These are phyloP conservation scores for Amazona finschi DNA, from an alignment of 2,797 vertebrate genomes.

Conservation along the genomic window DNA sequence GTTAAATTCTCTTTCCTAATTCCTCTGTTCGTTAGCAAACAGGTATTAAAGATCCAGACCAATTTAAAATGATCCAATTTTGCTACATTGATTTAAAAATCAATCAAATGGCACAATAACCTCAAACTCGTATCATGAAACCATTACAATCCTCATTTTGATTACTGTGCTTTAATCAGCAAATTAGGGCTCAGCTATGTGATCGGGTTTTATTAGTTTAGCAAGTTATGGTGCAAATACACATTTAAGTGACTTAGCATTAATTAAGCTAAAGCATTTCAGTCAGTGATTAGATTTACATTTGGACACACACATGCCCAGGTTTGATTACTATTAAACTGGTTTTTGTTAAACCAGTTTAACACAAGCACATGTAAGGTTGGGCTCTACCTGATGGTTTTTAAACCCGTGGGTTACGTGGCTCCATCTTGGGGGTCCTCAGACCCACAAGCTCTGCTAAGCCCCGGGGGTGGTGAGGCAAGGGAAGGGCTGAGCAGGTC, in stretches of 20 bases:
- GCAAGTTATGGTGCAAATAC: not conserved
- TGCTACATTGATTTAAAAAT: not conserved
- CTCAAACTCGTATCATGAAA: not conserved
- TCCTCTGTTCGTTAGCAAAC: not conserved
- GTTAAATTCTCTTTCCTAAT: not conserved
- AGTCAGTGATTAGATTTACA: not conserved
- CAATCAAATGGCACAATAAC: not conserved
- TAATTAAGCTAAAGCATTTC: not conserved
- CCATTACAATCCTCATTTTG: not conserved
- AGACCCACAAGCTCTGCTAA: not conserved
- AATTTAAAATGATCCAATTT: not conserved
- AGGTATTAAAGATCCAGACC: not conserved
- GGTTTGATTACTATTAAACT: not conserved
- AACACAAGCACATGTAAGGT: not conserved
- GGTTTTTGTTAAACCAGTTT: not conserved
- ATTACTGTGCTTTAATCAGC: not conserved
- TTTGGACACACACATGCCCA: not conserved
- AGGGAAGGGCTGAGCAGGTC: not conserved
- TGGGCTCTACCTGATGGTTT: not conserved
- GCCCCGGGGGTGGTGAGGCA: not conserved
- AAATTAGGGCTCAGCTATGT: not conserved
- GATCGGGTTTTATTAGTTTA: not conserved
- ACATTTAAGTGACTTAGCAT: not conserved
- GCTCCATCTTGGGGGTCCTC: not conserved
- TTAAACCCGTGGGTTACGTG: not conserved